Conservation (phyloP, 1,140 invertebrate species). For the Bombus picipes region DNA sequence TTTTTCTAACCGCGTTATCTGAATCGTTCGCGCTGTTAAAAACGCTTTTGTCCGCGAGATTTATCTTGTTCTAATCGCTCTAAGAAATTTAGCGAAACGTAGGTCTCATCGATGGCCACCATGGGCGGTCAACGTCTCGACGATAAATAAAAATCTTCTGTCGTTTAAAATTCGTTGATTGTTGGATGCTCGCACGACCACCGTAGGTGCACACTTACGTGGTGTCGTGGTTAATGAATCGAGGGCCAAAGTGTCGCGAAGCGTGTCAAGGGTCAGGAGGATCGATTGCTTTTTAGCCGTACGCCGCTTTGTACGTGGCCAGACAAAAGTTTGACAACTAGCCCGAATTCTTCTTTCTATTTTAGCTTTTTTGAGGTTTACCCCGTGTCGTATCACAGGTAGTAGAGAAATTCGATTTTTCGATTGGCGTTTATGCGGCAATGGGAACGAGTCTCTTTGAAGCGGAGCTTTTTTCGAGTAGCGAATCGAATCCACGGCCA, state of each 20-base stretch:
- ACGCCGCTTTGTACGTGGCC: background rate
- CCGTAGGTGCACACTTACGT: background rate
- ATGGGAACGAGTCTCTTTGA: slow-evolving; percentile 16
- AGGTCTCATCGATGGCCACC: too few species aligned
- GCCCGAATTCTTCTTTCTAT: background rate
- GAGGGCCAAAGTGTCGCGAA: slow-evolving; percentile 23
- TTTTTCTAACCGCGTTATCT: too few species aligned
- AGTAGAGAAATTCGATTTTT: background rate
- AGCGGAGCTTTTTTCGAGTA: slow-evolving; percentile 14
- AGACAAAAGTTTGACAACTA: slow-evolving; percentile 35
- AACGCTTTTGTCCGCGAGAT: too few species aligned
- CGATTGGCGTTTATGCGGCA: slow-evolving; percentile 21
- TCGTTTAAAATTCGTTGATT: background rate
- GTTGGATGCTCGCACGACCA: background rate
- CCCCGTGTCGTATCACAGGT: background rate
- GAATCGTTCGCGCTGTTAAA: too few species aligned
- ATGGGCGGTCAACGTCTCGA: too few species aligned
- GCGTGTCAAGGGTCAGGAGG: slow-evolving; percentile 41
- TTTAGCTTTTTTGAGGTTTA: background rate
- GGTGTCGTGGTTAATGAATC: slow-evolving; percentile 15
- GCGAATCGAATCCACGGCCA: background rate
- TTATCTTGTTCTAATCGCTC: too few species aligned
- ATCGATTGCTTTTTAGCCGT: slow-evolving; percentile 42
- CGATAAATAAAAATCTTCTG: background rate
- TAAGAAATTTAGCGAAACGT: too few species aligned